Evolutionary conservation across 2,888 invertebrate genomes (phyloP), one percentile per base, ranked within the genome.

Genomic region (Strigamia transsilvanica): DNA sequence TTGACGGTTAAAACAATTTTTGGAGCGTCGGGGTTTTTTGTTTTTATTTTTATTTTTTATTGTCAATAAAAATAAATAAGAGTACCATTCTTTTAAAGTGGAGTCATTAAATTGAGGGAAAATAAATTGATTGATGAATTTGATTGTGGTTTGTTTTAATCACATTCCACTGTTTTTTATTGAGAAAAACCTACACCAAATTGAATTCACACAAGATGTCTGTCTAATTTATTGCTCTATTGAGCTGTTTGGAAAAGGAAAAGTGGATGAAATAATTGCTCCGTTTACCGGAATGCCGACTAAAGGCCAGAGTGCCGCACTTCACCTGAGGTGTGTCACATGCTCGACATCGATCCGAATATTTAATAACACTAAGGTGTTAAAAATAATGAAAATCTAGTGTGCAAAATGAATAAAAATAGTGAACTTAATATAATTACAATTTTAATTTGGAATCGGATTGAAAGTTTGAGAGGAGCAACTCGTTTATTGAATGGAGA

Each of bases 201-300:
- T 73, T 73, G 73, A 73, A 73, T 73, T 73, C 73, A 73, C 73
- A 32, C 73, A 32, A 27, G 73, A 12, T n/a, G n/a, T 23, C 73
- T 23, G 5, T 73, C 73, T 56, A 73, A 73, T 73, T 73, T 73
- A 73, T 73, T 73, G 73, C 73, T 73, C 73, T 73, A 73, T 73
- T 73, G 73, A 73, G 73, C 32, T 73, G 27, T 73, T 73, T 32
- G 73, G 73, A 73, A 15, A 73, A 27, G 73, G 73, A 73, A 73
- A 73, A 73, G 73, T 73, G 32, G 32, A 73, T 66, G 66, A 23
- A 23, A 66, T 73, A 73, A 73, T 73, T 73, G 73, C 73, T 73
- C 12, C 23, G 73, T 73, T 73, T 73, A 73, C 73, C 32, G 73
- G 73, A 73, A 73, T 73, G 73, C 73, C 73, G 73, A 32, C 27